Base-by-base conservation (phyloP, 2,797 vertebrate genomes). In the Merluccius polli region DNA sequence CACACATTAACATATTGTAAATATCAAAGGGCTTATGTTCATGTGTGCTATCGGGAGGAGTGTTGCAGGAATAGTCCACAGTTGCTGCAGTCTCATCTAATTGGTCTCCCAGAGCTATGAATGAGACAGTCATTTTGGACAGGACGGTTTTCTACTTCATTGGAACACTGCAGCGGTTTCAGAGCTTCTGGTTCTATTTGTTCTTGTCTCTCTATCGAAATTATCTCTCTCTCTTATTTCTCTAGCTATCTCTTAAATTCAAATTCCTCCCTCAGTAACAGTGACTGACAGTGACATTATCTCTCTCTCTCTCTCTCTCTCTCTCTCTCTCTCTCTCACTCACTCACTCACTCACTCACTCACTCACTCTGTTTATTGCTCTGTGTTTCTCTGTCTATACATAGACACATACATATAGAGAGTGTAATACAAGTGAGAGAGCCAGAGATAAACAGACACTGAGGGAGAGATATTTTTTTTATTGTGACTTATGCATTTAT, bases 81-180 rank as follows among this genome's bases (percentile, higher is more conserved):
- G 74, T 82, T 52, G 77, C 82, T 79, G 70, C 78, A 79, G 84
- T 68, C 79, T 82, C 0, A n/a, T 67, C 82, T 86, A 78, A 72
- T 87, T 82, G 87, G 78, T 79, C 84, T 86, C 79, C 82, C 83
- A 12, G 67, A 85, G 84, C 86, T 81, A 81, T 18, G 70, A 77
- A 85, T 68, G 74, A 68, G 36, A 21, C 73, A 82, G 87, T 88
- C 9, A 86, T 86, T 88, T 79, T 41, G 76, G 88, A 79, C 84
- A 83, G 73, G 65, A 77, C 1, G 86, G 9, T 32, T 15, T 21
- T 31, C 67, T 11, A 30, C 67, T 48, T 48, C 63, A 10, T 8
- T 67, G 9, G 10, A 67, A 67, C 63, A 63, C 18, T 9, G 59
- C 29, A 31, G 24, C 11, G 67, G 4, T 18, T 18, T 69, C 67